Percentiles rank a stretch among this genome's conserved stretches.
phyloP scores from a whole-genome alignment of 1,140 invertebrate genomes.

The Patella vulgata region DNA sequence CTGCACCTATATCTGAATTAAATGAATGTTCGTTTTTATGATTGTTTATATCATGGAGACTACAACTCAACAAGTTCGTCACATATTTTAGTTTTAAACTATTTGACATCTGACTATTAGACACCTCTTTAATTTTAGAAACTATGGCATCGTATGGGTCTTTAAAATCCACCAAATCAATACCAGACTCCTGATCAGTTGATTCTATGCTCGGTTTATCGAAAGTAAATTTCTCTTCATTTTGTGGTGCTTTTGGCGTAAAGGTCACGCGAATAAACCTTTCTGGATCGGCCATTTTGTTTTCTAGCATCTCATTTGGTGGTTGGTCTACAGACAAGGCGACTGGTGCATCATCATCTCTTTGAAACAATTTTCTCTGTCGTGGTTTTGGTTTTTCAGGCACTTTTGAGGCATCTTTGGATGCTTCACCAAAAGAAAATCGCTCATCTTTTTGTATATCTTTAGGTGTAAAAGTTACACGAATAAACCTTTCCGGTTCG shows the following conservation, averaged over 20 bases:
- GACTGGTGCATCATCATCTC: too few species aligned
- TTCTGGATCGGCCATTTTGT: neutral
- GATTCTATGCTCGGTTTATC: too few species aligned
- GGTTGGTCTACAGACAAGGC: too few species aligned
- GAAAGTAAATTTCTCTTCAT: too few species aligned
- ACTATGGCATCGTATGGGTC: constrained; percentile 21
- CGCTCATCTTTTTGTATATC: neutral
- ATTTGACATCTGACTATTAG: constrained; percentile 20
- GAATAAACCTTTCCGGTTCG: constrained; percentile 12
- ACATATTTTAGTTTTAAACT: constrained; percentile 25
- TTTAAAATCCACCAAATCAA: constrained; percentile 16
- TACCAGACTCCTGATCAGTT: constrained; percentile 21
- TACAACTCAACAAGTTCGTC: constrained; percentile 9
- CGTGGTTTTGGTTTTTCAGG: neutral
- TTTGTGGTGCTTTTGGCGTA: neutral
- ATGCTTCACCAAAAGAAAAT: too few species aligned
- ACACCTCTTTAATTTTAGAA: constrained; percentile 21
- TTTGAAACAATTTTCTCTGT: too few species aligned
- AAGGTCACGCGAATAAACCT: constrained; percentile 18
- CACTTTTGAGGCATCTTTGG: too few species aligned
- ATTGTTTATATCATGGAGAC: too few species aligned
- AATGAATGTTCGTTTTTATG: too few species aligned
- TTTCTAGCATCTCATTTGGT: too few species aligned
- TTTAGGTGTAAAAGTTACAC: constrained; percentile 11
- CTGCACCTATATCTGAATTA: too few species aligned